Evolutionary conservation across 2,113 vertebrate species (phyloP), one percentile per base, ranked within the genome.

Genomic region (Hystrix brachyura): DNA sequence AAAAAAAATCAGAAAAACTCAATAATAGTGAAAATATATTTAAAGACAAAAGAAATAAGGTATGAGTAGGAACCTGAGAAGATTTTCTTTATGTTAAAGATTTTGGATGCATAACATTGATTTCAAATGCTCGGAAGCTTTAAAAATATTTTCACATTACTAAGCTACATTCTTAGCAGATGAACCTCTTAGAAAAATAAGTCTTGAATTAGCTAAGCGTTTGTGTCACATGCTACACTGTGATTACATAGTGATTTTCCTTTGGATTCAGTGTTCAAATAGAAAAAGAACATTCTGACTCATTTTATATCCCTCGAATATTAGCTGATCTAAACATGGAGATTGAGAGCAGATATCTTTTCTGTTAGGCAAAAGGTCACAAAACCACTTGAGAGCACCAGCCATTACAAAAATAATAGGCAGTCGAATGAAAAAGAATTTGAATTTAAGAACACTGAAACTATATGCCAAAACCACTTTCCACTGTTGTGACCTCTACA

Each of bases 381-480:
- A 81, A 80, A 98, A 88, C 94, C 82, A 88, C 23, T 64, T 97
- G 76, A 69, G 23, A 88, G 32, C 25, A 38, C 2, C 14, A 95
- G 38, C 27, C 46, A 59, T 92, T 95, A 94, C 64, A 93, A 96
- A 91, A 82, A 72, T 82, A 96, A 88, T 55, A 71, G 17, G 38
- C 11, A 69, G 14, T 10, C 95, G 18, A 93, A 78, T 90, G 55
- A 51, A 94, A 92, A 94, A 55, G 76, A 74, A 76, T 72, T 81
- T 78, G 59, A 97, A 92, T 83, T 90, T 87, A 96, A 92, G 74
- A 95, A 32, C 46, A 62, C 43, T 87, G 57, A 92, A 80, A 87
- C 10, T 80, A 92, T 96, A 96, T 84, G 76, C 46, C 46, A 94
- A 95, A 97, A 90, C 25, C 69, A 82, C n/a, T 81, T 95, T 87